Evolutionary conservation across 1,140 invertebrate genomes (phyloP), one percentile per base, ranked within the genome.

Genomic region (Drosophila bipectinata): DNA sequence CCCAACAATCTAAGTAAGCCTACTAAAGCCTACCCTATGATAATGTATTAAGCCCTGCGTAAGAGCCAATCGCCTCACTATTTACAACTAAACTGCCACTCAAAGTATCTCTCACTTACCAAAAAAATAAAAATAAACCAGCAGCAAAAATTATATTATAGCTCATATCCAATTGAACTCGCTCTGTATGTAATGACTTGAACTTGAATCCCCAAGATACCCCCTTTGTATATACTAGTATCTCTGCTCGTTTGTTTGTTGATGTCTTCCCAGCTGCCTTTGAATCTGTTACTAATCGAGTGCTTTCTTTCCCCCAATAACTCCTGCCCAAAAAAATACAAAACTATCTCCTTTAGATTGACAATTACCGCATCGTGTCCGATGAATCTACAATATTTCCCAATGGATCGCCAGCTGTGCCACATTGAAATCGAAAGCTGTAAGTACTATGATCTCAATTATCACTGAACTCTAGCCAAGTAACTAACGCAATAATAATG

Each of bases 371-470:
- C 98, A 78, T 98, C 97, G 81, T 99, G 98, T 94, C 98, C 98
- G 26, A 99, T 99, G 98, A 97, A 98, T 93, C 94, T 99, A 67
- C 97, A 98, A 92, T 98, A 98, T 93, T 99, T 99, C 93, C 98
- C 98, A 5, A 98, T 99, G 97, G 98, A 99, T 92, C 95, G 97
- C 91, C 98, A 99, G 93, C 93, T 98, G 74, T 99, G 98, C 94
- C 96, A 98, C 92, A 97, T 99, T 90, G 98, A 99, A 94, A 98
- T 99, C 80, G 98, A 99, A 95, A 98, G 97, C 94, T 99, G 97
- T 98, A 96, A 98, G 98, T 97, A 94, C 91, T 90, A 85, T 83
- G 80, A 72, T 75, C 75, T 77, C 51, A 61, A 49, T 47, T 55
- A 37, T 12, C 37, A 59, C 34, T 26, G 21, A 26, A 24, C 12